Conservation (phyloP, 2,797 vertebrate genomes). For the Furcifer pardalis region DNA sequence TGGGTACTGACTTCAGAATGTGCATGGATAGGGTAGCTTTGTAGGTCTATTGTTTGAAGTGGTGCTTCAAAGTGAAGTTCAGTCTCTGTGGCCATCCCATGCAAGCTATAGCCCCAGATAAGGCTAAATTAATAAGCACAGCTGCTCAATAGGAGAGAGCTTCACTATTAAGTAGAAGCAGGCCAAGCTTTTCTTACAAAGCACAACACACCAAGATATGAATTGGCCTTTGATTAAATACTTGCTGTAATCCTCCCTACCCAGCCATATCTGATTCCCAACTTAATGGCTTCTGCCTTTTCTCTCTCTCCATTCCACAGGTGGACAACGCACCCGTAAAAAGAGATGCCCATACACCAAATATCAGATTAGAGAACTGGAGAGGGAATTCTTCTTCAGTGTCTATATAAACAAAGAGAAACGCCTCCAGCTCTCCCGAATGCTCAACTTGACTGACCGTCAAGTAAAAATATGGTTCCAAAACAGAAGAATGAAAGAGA, state of each 20-base stretch:
- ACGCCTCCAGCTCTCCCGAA: constrained; percentile 93
- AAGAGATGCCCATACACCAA: constrained; percentile 98
- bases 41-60: background rate
- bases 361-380: constrained; percentile 97
- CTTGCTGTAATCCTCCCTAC: background rate
- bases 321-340: constrained; percentile 94
- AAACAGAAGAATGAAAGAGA: constrained; percentile 99
- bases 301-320: constrained; percentile 79
- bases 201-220: background rate
- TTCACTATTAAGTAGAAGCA: background rate
- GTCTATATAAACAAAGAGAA: constrained; percentile 99
- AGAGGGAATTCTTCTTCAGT: constrained; percentile 99
- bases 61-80: background rate
- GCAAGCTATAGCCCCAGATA: background rate
- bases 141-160: background rate
- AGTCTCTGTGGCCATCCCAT: background rate
- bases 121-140: constrained; percentile 2
- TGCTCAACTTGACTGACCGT: constrained; percentile 97
- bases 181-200: background rate
- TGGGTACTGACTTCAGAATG: background rate
- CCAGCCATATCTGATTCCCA: constrained; percentile 21
- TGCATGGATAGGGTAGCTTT: background rate
- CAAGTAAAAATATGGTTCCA: constrained; percentile 99
- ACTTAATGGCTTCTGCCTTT: constrained; percentile 65
- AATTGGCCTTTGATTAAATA: background rate